These are phyloP conservation scores for Euura saliciscinereae DNA, from an alignment of 1,140 invertebrate species.

Conservation along the genomic window DNA sequence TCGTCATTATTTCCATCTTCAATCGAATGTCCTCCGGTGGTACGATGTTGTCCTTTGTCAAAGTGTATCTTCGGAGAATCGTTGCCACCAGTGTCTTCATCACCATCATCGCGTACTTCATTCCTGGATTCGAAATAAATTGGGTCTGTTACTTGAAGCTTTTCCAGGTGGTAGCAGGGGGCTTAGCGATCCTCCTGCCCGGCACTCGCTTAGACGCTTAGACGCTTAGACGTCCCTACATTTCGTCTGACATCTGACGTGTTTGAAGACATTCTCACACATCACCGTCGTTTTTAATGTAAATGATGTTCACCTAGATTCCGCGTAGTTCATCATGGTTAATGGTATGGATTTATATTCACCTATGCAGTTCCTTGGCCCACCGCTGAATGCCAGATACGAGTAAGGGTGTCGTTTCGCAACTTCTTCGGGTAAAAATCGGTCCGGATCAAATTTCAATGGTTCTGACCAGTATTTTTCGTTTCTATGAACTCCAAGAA, in stretches of 20 bases:
- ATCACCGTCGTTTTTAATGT: no score
- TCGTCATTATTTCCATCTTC: conserved; percentile 14
- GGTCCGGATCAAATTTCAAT: conserved; percentile 41
- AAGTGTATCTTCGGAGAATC: conserved; percentile 14
- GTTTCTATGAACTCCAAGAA: conserved; percentile 60
- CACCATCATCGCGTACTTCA: conserved; percentile 23
- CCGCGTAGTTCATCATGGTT: no score
- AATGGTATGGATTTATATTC: conserved; percentile 17
- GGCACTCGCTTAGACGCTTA: no score
- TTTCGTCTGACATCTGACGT: no score
- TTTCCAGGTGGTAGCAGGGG: no score
- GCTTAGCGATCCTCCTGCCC: no score
- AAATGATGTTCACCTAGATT: no score
- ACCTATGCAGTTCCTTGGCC: conserved; percentile 67
- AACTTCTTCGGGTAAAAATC: conserved; percentile 67
- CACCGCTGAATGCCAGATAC: conserved; percentile 68
- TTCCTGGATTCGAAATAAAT: background rate
- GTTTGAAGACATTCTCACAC: no score
- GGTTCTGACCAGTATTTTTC: conserved; percentile 65
- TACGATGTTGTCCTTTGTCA: background rate
- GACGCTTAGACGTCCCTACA: no score
- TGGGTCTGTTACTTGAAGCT: no score
- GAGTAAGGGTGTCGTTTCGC: conserved; percentile 52
- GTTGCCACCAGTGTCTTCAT: conserved; percentile 22
- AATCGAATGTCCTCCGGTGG: conserved; percentile 14